phyloP scores from a whole-genome alignment of 2,888 invertebrate genomes.

The Acronicta aceris region DNA sequence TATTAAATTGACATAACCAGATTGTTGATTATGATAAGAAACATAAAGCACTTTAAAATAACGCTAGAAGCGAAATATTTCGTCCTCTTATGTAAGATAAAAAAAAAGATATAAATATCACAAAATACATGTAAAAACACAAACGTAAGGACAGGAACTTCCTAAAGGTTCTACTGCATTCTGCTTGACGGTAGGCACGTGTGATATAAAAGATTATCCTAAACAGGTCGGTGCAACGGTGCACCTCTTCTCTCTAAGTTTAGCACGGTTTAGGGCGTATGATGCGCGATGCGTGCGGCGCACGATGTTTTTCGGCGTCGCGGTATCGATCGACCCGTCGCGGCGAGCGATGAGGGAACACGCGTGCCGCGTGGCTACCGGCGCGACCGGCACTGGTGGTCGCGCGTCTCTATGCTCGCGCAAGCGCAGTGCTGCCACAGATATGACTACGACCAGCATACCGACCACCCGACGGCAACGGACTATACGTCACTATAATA shows the following conservation, averaged over 20 bases:
- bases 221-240: conserved; percentile 74
- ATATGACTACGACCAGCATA: conserved; percentile 44
- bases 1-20: conserved; percentile 27
- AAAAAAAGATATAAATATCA: conserved; percentile 55
- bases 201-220: conserved; percentile 63
- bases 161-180: conserved; percentile 43
- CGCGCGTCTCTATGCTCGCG: conserved; percentile 71
- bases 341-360: conserved; percentile 65
- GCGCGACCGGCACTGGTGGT: conserved; percentile 84
- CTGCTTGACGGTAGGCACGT: conserved; percentile 57
- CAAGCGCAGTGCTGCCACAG: conserved; percentile 73
- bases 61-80: conserved; percentile 42
- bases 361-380: conserved; percentile 86
- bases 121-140: conserved; percentile 47
- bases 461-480: conserved; percentile 45
- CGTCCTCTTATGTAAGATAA: conserved; percentile 62
- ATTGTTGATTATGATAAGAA: conserved; percentile 14
- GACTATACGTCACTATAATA: conserved; percentile 52
- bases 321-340: conserved; percentile 62
- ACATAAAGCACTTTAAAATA: conserved; percentile 34
- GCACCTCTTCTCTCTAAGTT: conserved; percentile 78
- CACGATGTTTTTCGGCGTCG: conserved; percentile 64
- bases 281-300: conserved; percentile 67
- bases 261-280: conserved; percentile 70
- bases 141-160: conserved; percentile 37